These are phyloP conservation scores for Argyra leucocephala DNA, from an alignment of 2,888 invertebrate species.

Conservation along the genomic window DNA sequence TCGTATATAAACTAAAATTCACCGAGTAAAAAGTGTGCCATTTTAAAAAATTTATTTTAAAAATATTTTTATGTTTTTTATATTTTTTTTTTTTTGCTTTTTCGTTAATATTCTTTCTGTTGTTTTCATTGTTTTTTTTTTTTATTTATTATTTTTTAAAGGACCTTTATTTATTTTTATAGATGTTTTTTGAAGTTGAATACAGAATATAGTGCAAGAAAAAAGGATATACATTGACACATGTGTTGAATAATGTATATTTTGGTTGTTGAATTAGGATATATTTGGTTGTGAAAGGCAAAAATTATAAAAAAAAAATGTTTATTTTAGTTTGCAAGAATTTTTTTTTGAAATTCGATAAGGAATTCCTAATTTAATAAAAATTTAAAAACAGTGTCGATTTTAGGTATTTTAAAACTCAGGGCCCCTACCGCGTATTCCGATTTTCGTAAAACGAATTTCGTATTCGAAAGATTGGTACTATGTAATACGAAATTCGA, in stretches of 20 bases:
- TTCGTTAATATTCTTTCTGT: too few species aligned
- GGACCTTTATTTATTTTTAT: too few species aligned
- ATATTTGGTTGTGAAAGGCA: not conserved
- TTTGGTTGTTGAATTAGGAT: not conserved
- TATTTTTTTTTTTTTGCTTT: too few species aligned
- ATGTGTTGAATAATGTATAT: not conserved
- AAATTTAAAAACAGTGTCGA: too few species aligned
- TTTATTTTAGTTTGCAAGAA: not conserved
- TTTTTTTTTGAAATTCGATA: not conserved
- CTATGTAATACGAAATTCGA: too few species aligned
- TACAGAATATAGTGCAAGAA: not conserved
- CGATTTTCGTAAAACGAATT: too few species aligned
- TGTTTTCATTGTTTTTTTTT: not conserved
- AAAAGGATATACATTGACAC: not conserved
- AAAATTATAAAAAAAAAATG: not conserved
- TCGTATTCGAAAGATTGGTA: too few species aligned
- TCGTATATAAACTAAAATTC: not conserved
- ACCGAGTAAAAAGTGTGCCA: not conserved
- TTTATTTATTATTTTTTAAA: not conserved
- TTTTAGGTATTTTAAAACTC: too few species aligned
- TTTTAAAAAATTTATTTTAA: not conserved
- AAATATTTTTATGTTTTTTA: too few species aligned
- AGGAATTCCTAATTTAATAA: too few species aligned
- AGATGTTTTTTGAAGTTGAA: not conserved
- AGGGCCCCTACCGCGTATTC: too few species aligned